phyloP scores from a whole-genome alignment of 2,797 vertebrate species.

The Clarias pachynema region DNA sequence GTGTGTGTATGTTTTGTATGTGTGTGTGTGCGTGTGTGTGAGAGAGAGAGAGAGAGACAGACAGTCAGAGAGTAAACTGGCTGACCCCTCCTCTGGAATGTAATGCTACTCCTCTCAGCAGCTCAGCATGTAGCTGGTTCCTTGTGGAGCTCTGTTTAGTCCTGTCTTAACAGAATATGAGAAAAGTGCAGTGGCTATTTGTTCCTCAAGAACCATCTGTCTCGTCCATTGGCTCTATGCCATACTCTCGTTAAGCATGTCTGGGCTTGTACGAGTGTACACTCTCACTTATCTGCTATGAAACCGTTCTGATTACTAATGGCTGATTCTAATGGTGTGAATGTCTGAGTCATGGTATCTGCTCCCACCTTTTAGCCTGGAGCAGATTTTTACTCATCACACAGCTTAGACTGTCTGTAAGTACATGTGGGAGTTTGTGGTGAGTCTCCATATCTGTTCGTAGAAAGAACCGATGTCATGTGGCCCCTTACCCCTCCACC shows the following conservation, averaged over 20 bases:
- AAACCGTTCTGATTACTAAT: conserved; percentile 1
- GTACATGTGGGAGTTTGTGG: conserved; percentile 5
- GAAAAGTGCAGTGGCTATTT: conserved; percentile 38
- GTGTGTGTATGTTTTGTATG: background rate
- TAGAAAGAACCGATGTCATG: conserved; percentile 38
- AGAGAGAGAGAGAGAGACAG: background rate
- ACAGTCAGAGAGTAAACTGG: conserved; percentile 11
- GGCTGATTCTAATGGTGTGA: background rate
- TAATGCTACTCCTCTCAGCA: conserved; percentile 28
- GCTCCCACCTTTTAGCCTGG: conserved; percentile 41
- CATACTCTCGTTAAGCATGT: conserved; percentile 49
- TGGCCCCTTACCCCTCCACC: background rate
- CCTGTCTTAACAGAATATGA: conserved; percentile 30
- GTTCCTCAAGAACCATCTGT: conserved; percentile 51
- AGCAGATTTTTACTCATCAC: background rate
- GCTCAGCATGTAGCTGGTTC: conserved; percentile 10
- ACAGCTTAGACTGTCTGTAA: background rate
- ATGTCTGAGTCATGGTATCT: conserved; percentile 32
- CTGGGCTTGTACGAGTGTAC: conserved; percentile 45
- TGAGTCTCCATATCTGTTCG: conserved; percentile 44
- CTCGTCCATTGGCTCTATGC: conserved; percentile 47
- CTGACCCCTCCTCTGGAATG: conserved; percentile 40
- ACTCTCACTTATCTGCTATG: conserved; percentile 21
- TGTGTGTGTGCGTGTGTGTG: background rate
- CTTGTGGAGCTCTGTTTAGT: conserved; percentile 19